Percentiles rank a stretch among this genome's conserved stretches.
Evolutionary conservation across 2,797 vertebrate genomes (phyloP).

Genomic region (Philypnodon macrostomus): DNA sequence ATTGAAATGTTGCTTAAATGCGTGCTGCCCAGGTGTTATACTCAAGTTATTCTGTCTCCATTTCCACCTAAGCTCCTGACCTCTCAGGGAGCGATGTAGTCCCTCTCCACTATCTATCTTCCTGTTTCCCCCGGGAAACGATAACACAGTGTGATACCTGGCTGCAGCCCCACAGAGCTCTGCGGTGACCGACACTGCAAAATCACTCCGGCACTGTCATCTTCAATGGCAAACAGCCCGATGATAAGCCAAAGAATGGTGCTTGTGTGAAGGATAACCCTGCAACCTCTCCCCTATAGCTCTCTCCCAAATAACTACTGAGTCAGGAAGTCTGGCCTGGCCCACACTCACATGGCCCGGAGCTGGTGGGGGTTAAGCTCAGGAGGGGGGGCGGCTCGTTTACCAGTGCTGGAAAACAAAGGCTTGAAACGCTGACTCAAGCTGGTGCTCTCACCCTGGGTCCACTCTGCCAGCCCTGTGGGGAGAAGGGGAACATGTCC

Average conservation of each 20-base stretch:
- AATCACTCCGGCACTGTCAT: constrained; percentile 50
- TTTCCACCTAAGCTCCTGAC: neutral
- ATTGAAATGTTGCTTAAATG: too few relatives aligned
- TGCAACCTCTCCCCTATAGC: constrained; percentile 55
- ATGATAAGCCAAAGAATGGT: constrained; percentile 32
- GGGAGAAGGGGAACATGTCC: constrained; percentile 51
- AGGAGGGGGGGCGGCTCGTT: constrained; percentile 23
- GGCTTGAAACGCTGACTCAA: constrained; percentile 75
- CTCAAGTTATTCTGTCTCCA: constrained; percentile 8
- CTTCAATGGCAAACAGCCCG: constrained; percentile 35
- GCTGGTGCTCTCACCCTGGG: constrained; percentile 53
- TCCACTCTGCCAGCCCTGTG: constrained; percentile 46
- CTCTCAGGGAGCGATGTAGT: neutral
- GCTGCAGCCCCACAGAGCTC: constrained; percentile 12
- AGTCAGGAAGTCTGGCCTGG: constrained; percentile 77
- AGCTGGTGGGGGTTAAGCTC: constrained; percentile 26
- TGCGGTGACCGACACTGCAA: constrained; percentile 32
- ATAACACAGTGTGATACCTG: constrained; percentile 31
- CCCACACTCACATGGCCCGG: constrained; percentile 58
- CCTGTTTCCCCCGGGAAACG: constrained; percentile 19
- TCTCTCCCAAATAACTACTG: too few relatives aligned
- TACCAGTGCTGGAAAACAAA: constrained; percentile 54
- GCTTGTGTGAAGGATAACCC: constrained; percentile 25
- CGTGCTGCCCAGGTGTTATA: constrained; percentile 1
- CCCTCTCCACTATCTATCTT: constrained; percentile 4